Percentiles rank a stretch among this genome's conserved stretches.
phyloP scores from a whole-genome alignment of 2,113 vertebrate species.

The Bothrops jararaca region DNA sequence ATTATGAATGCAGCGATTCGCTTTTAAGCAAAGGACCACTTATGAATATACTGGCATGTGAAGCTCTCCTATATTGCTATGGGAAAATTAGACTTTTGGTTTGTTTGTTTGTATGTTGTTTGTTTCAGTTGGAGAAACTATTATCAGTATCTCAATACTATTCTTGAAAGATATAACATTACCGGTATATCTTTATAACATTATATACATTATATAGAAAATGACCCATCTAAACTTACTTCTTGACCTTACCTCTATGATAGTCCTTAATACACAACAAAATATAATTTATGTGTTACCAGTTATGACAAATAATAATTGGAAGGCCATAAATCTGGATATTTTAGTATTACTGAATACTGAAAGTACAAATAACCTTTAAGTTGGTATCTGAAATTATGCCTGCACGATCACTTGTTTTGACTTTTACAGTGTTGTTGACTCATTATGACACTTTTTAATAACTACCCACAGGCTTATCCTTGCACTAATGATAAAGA shows the following conservation, averaged over 20 bases:
- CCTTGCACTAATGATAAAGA: slow-evolving; percentile 93
- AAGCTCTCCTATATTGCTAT: neutral
- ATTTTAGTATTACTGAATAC: neutral
- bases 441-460: neutral
- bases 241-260: neutral
- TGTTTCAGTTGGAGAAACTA: neutral
- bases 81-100: neutral
- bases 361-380: neutral
- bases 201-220: neutral
- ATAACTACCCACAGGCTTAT: slow-evolving; percentile 72
- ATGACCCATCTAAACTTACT: neutral
- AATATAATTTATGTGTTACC: neutral
- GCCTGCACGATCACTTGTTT: neutral
- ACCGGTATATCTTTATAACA: too few relatives aligned
- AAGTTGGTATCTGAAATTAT: neutral
- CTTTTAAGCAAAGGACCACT: neutral
- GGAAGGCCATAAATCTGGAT: neutral
- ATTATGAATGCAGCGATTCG: neutral
- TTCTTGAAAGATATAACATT: neutral
- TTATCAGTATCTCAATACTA: neutral
- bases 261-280: neutral
- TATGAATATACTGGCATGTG: neutral
- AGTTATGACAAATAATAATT: neutral
- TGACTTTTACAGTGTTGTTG: neutral
- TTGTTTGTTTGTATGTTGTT: neutral